Percentiles rank a stretch among this genome's conserved stretches.
phyloP scores from a whole-genome alignment of 2,888 invertebrate species.

The Boloria selene region DNA sequence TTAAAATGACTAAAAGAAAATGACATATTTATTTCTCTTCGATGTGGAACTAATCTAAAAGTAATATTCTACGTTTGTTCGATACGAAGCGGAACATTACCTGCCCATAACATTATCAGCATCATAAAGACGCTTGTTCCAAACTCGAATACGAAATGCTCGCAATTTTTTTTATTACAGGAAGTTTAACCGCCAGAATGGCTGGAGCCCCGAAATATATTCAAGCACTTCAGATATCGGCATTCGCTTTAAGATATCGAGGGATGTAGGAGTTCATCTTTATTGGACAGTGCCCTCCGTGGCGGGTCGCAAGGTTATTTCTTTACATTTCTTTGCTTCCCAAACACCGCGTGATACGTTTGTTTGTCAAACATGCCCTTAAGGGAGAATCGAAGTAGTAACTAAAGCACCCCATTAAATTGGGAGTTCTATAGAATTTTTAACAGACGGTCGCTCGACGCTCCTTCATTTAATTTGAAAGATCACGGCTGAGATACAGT shows the following conservation, averaged over 20 bases:
- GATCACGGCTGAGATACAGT: constrained; percentile 49
- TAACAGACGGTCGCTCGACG: constrained; percentile 45
- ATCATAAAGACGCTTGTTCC: constrained; percentile 74
- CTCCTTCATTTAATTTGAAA: constrained; percentile 53
- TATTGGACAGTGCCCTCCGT: constrained; percentile 57
- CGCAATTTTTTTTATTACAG: constrained; percentile 79
- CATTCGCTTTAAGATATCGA: constrained; percentile 37
- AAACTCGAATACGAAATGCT: constrained; percentile 77
- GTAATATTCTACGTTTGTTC: constrained; percentile 73
- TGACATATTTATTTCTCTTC: constrained; percentile 2
- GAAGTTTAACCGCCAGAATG: constrained; percentile 57
- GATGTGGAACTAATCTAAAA: constrained; percentile 53
- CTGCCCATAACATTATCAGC: constrained; percentile 79
- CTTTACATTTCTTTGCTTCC: constrained; percentile 66
- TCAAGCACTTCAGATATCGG: constrained; percentile 32
- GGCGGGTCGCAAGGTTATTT: constrained; percentile 55
- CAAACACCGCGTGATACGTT: constrained; percentile 71
- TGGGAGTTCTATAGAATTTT: constrained; percentile 23
- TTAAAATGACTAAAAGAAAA: neutral
- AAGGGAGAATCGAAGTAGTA: constrained; percentile 44
- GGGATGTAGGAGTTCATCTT: constrained; percentile 45
- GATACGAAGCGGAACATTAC: constrained; percentile 73
- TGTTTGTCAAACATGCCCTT: constrained; percentile 72
- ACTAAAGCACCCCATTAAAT: constrained; percentile 29
- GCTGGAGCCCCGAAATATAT: constrained; percentile 50